Conservation (phyloP, 2,797 vertebrate species). For the Sebastes itinus region DNA sequence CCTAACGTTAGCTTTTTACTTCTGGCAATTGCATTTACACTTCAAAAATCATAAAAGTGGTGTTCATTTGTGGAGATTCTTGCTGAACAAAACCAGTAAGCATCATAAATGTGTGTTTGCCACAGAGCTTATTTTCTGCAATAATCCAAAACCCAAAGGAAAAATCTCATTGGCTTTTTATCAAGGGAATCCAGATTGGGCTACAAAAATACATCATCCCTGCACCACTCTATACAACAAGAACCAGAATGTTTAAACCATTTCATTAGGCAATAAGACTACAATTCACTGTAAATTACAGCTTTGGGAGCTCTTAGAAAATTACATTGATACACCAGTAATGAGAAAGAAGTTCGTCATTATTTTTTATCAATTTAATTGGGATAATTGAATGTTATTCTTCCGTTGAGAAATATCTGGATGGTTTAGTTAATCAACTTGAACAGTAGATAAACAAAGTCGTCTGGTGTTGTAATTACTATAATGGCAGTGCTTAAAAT, state of each 20-base stretch:
- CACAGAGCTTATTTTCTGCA: no score
- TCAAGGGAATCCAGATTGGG: no score
- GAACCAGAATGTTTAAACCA: slow-evolving; percentile 17
- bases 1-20: no score
- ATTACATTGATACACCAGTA: slow-evolving; percentile 38
- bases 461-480: slow-evolving; percentile 51
- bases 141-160: no score
- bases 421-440: slow-evolving; percentile 58
- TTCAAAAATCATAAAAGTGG: no score
- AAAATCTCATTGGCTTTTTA: no score
- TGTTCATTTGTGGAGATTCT: no score
- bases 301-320: slow-evolving; percentile 23
- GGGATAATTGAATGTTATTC: slow-evolving; percentile 52
- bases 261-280: slow-evolving; percentile 22
- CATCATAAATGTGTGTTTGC: no score
- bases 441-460: slow-evolving; percentile 52
- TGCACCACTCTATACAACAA: not conserved
- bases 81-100: no score
- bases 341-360: slow-evolving; percentile 34
- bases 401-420: slow-evolving; percentile 33
- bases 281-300: slow-evolving; percentile 30
- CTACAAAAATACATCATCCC: no score
- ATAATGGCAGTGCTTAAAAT: slow-evolving; percentile 43
- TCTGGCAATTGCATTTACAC: no score
- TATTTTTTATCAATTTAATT: slow-evolving; percentile 48